A percentile compares a stretch with the other conserved stretches of the same genome.
Conservation (phyloP, 2,888 invertebrate species). For the Nasonia oneida region DNA sequence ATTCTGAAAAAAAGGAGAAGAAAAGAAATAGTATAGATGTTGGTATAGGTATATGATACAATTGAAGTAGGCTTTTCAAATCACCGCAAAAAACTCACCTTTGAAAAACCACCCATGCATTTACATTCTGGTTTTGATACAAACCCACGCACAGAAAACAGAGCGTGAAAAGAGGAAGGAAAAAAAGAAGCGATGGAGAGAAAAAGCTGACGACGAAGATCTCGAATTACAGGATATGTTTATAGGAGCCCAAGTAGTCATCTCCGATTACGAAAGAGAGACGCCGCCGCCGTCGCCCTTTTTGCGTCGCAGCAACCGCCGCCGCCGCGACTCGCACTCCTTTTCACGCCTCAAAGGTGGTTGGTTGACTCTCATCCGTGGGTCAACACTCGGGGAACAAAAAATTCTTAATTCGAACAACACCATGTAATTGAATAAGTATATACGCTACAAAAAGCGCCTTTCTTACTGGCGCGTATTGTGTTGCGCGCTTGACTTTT, state of each 20-base stretch:
- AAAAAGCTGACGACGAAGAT: constrained; percentile 41
- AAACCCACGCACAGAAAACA: neutral
- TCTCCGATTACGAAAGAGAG: constrained; percentile 59
- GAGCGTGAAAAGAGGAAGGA: neutral
- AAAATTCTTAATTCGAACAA: constrained; percentile 30
- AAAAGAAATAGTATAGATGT: no score
- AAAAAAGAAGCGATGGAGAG: neutral
- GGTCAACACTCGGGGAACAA: constrained; percentile 44
- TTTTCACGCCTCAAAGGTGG: constrained; percentile 54
- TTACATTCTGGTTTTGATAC: neutral
- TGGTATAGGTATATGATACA: no score
- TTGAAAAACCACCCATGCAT: neutral
- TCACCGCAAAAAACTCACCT: neutral
- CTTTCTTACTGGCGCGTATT: neutral
- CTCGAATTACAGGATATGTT: constrained; percentile 60
- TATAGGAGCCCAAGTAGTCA: constrained; percentile 53
- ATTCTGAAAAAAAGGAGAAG: no score
- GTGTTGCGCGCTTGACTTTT: neutral
- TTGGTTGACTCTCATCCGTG: constrained; percentile 1
- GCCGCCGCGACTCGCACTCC: constrained; percentile 16
- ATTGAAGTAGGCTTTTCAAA: neutral
- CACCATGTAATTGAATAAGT: constrained; percentile 29
- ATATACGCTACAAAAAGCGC: neutral
- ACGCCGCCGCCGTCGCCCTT: constrained; percentile 34
- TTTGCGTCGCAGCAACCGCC: neutral